phyloP scores from a whole-genome alignment of 2,797 vertebrate species.

The Gastrophryne carolinensis region DNA sequence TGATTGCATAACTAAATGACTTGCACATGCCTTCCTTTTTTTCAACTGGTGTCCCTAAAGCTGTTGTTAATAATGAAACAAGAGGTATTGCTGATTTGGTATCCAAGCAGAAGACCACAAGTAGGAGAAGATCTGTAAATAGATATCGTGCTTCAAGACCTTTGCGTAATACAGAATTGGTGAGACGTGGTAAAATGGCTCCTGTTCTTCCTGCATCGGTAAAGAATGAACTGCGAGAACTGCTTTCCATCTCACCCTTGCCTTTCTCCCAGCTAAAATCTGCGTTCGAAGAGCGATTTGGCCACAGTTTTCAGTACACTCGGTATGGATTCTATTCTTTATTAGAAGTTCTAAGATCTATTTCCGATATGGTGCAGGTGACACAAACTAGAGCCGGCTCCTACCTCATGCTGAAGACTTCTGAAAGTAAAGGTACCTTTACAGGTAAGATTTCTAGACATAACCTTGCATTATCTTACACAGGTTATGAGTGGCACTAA shows the following conservation, averaged over 20 bases:
- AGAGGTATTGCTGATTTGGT: conserved; percentile 78
- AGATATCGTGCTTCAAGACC: not conserved
- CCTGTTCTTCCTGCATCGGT: conserved; percentile 70
- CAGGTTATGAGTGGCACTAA: no score
- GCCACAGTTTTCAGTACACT: conserved; percentile 68
- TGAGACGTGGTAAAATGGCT: conserved; percentile 63
- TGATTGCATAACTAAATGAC: no score
- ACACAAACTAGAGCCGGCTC: conserved; percentile 77
- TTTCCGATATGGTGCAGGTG: conserved; percentile 72
- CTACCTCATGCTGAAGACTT: conserved; percentile 70
- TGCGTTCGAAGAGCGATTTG: conserved; percentile 73
- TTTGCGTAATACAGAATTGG: conserved; percentile 54
- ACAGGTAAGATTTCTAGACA: not conserved
- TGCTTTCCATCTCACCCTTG: conserved; percentile 78
- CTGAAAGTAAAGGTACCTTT: not conserved
- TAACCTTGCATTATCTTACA: not conserved
- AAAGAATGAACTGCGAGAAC: conserved; percentile 77
- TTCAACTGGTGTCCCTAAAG: conserved; percentile 59
- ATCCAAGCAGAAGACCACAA: conserved; percentile 69
- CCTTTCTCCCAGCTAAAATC: conserved; percentile 76
- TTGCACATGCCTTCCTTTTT: not conserved
- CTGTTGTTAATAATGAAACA: conserved; percentile 78
- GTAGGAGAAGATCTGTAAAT: not conserved
- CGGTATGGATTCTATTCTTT: conserved; percentile 82
- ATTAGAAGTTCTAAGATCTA: conserved; percentile 74